A percentile compares a stretch with the other conserved stretches of the same genome.
Conservation (phyloP, 92 coral and sea anemone genomes). For the Nematostella vectensis region DNA sequence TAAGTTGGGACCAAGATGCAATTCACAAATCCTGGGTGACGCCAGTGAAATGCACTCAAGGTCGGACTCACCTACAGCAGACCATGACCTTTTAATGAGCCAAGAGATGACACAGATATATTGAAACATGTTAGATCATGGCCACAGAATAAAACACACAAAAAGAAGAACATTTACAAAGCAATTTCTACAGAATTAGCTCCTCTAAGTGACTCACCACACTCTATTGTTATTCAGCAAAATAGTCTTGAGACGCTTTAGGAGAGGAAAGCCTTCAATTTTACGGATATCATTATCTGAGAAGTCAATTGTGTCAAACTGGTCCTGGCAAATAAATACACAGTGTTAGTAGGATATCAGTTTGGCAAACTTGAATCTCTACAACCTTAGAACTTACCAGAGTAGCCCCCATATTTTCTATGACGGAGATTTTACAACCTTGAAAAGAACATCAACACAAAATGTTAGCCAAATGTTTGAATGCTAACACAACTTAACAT, state of each 20-base stretch:
- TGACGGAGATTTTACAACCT: slow-evolving; percentile 94
- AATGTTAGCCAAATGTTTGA: too few species aligned
- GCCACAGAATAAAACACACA: slow-evolving; percentile 6
- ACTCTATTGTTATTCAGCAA: slow-evolving; percentile 89
- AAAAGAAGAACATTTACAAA: not conserved
- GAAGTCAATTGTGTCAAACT: slow-evolving; percentile 91
- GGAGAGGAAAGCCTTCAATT: slow-evolving; percentile 88
- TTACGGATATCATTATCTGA: slow-evolving; percentile 98
- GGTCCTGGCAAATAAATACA: slow-evolving; percentile 44
- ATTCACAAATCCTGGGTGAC: slow-evolving; percentile 71
- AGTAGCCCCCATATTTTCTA: slow-evolving; percentile 95
- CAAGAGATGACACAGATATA: slow-evolving; percentile 36
- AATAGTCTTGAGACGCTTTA: slow-evolving; percentile 73
- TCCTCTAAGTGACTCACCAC: slow-evolving; percentile 48
- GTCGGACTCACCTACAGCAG: not conserved
- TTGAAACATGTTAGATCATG: slow-evolving; percentile 64
- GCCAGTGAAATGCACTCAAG: slow-evolving; percentile 27
- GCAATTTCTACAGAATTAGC: not conserved
- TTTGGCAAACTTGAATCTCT: not conserved
- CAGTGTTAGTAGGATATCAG: not conserved
- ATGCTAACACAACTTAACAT: too few species aligned
- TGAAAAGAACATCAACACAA: too few species aligned
- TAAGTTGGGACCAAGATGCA: too few species aligned
- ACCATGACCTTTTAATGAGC: not conserved
- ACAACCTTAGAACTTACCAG: slow-evolving; percentile 47